Conservation (phyloP, 1,140 invertebrate species). For the Leptonema lineaticorne region DNA sequence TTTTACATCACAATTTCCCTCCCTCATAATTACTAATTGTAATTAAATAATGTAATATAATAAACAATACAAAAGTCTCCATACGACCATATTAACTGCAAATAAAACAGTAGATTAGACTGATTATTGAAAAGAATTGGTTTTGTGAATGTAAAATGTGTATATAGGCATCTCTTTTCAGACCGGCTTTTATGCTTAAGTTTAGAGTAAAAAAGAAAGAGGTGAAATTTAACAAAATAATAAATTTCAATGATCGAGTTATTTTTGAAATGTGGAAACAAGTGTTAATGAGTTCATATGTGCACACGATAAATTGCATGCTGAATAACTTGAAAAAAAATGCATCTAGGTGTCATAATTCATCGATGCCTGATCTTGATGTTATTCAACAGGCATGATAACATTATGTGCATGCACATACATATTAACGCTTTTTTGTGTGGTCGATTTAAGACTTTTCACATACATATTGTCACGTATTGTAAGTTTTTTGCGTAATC, state of each 20-base stretch:
- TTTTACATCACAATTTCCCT: conserved; percentile 14
- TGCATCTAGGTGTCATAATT: neutral
- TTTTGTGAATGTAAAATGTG: conserved; percentile 13
- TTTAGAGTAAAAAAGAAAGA: conserved; percentile 20
- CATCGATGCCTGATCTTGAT: no score
- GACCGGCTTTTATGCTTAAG: conserved; percentile 18
- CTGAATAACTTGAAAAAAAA: neutral
- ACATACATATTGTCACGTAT: neutral
- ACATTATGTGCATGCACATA: neutral
- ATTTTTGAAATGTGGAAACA: no score
- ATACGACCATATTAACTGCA: no score
- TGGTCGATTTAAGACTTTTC: conserved; percentile 9
- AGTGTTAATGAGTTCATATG: no score
- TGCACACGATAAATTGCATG: neutral
- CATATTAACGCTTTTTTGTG: neutral
- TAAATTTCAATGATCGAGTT: neutral
- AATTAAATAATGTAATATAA: neutral
- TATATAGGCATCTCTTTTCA: conserved; percentile 26
- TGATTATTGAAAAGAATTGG: neutral
- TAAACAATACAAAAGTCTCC: no score
- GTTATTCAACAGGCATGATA: no score
- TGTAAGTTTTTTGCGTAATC: neutral
- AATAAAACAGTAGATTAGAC: neutral
- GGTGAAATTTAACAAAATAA: neutral
- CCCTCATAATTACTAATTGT: neutral